A percentile compares a stretch with the other conserved stretches of the same genome.
Evolutionary conservation across 2,888 invertebrate species (phyloP).

Genomic region (Diplazon laetatorius): DNA sequence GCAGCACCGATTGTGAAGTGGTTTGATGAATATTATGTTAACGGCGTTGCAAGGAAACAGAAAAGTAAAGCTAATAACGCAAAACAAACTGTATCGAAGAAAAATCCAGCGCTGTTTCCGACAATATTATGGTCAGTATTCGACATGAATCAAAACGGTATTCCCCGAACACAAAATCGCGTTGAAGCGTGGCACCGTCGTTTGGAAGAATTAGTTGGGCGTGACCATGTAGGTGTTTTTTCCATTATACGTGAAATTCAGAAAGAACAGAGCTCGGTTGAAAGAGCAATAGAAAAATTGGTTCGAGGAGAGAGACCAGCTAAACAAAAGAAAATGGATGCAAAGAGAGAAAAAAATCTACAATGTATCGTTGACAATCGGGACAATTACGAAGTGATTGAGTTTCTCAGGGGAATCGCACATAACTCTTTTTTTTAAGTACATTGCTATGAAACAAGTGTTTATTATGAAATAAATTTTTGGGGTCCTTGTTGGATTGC

Average conservation of each 20-base stretch:
- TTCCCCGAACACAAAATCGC: conserved; percentile 18
- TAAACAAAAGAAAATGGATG: conserved; percentile 2
- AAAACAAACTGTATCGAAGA: conserved; percentile 3
- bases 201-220: conserved; percentile 1
- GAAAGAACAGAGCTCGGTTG: conserved; percentile 13
- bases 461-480: too few relatives aligned
- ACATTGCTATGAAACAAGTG: neutral
- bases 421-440: conserved; percentile 2
- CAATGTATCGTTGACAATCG: conserved; percentile 9
- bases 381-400: conserved; percentile 18
- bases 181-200: conserved; percentile 25
- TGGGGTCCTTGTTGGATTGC: too few relatives aligned
- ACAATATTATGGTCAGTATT: conserved; percentile 17
- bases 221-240: conserved; percentile 27
- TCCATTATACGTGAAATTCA: conserved; percentile 12
- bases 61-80: neutral
- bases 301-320: conserved; percentile 14
- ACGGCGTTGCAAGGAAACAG: conserved; percentile 1
- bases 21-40: conserved; percentile 26
- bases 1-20: conserved; percentile 16
- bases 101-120: conserved; percentile 3
- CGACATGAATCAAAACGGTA: conserved; percentile 24
- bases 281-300: conserved; percentile 5
- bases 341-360: conserved; percentile 17
- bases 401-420: conserved; percentile 20